Conservation (phyloP, 2,113 vertebrate species). For the Natator depressus region DNA sequence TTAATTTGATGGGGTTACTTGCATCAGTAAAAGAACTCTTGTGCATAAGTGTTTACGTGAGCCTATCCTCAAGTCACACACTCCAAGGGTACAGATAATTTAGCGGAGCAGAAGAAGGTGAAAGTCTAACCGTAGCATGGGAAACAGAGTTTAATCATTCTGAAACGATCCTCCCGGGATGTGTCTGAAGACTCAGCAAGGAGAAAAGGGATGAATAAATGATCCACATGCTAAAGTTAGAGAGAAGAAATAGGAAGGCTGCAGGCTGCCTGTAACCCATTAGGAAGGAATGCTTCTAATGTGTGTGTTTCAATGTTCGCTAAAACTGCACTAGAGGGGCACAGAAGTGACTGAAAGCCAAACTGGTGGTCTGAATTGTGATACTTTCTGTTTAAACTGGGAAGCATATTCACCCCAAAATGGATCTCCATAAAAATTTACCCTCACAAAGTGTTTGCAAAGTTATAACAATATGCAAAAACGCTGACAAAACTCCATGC, state of each 20-base stretch:
- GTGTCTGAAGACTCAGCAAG: background rate
- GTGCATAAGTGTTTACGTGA: background rate
- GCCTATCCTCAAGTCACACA: conserved; percentile 11
- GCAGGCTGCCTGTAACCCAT: background rate
- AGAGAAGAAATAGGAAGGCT: background rate
- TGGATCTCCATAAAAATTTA: background rate
- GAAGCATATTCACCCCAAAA: background rate
- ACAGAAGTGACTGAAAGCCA: conserved; percentile 6
- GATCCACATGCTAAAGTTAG: background rate
- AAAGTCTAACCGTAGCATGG: conserved; percentile 5
- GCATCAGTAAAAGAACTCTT: background rate
- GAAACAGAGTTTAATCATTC: conserved; percentile 7
- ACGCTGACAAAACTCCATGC: background rate
- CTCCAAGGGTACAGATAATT: conserved; percentile 14
- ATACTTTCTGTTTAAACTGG: background rate
- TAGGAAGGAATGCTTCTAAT: background rate
- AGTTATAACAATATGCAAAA: background rate
- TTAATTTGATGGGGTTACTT: background rate
- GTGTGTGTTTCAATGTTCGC: background rate
- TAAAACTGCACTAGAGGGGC: background rate
- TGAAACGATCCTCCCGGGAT: conserved; percentile 43
- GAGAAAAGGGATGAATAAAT: conserved; percentile 27
- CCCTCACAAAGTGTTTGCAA: background rate
- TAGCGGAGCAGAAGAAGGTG: conserved; percentile 56
- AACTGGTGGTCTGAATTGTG: conserved; percentile 14